A percentile compares a stretch with the other conserved stretches of the same genome.
phyloP scores from a whole-genome alignment of 2,113 vertebrate genomes.

The Hydrolagus affinis region DNA sequence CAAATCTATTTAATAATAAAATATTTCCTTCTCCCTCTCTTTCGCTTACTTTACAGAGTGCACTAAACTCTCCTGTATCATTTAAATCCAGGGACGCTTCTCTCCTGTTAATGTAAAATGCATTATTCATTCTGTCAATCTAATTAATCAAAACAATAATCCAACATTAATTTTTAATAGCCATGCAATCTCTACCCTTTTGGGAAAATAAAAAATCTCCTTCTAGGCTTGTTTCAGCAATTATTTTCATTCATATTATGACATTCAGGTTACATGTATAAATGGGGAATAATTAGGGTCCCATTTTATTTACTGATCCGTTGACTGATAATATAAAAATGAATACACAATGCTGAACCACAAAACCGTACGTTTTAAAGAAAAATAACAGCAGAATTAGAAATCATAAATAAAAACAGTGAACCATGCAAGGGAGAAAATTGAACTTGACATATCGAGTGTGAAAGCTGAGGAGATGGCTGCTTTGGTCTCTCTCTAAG shows the following conservation, averaged over 20 bases:
- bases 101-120: not conserved
- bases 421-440: constrained; percentile 51
- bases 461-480: constrained; percentile 56
- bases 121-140: not conserved
- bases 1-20: not conserved
- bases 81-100: no score
- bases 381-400: constrained; percentile 24
- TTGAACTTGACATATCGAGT: constrained; percentile 60
- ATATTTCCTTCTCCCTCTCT: no score
- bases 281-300: not conserved
- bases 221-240: not conserved
- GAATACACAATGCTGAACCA: not conserved
- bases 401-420: constrained; percentile 39
- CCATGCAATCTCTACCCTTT: not conserved
- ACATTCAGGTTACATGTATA: not conserved
- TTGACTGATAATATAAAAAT: constrained; percentile 7
- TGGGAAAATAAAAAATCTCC: not conserved
- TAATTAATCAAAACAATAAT: constrained; percentile 14
- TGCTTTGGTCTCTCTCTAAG: constrained; percentile 40
- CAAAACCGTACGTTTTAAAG: constrained; percentile 33
- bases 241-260: constrained; percentile 8
- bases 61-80: no score
- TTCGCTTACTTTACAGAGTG: no score
- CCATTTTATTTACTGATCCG: constrained; percentile 1
- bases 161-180: constrained; percentile 12